A percentile compares a stretch with the other conserved stretches of the same genome.
These are phyloP conservation scores for Phengaris arion DNA, from an alignment of 2,888 invertebrate species.

Conservation along the genomic window DNA sequence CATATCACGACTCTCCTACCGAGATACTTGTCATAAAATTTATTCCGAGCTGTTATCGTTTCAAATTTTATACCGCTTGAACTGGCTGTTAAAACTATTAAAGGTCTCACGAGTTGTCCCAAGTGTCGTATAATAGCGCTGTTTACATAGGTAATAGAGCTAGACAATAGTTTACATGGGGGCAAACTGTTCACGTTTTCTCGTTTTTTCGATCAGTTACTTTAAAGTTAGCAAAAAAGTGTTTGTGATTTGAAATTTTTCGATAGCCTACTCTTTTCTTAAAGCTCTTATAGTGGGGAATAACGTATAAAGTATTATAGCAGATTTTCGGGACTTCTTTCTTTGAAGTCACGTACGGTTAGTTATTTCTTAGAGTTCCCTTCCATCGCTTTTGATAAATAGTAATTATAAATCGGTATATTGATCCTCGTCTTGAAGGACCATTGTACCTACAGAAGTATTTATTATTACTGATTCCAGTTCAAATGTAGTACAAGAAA, in stretches of 20 bases:
- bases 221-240: too few relatives aligned
- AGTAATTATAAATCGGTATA: too few relatives aligned
- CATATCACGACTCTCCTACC: slow-evolving; percentile 37
- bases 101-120: slow-evolving; percentile 19
- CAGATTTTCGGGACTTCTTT: neutral
- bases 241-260: too few relatives aligned
- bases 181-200: slow-evolving; percentile 22
- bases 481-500: too few relatives aligned
- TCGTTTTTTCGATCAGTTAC: neutral
- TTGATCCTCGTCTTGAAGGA: too few relatives aligned
- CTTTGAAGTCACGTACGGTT: neutral
- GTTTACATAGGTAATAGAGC: slow-evolving; percentile 13
- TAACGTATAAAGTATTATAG: too few relatives aligned
- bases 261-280: too few relatives aligned
- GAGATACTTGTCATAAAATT: slow-evolving; percentile 34
- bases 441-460: too few relatives aligned
- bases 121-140: slow-evolving; percentile 17
- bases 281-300: too few relatives aligned
- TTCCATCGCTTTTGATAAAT: neutral
- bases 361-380: neutral
- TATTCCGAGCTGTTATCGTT: slow-evolving; percentile 27
- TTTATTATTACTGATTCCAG: too few relatives aligned
- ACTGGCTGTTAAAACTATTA: too few relatives aligned
- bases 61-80: neutral
- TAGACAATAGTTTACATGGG: neutral